Evolutionary conservation across 2,113 vertebrate genomes (phyloP), one percentile per base, ranked within the genome.

Genomic region (Callospermophilus lateralis): DNA sequence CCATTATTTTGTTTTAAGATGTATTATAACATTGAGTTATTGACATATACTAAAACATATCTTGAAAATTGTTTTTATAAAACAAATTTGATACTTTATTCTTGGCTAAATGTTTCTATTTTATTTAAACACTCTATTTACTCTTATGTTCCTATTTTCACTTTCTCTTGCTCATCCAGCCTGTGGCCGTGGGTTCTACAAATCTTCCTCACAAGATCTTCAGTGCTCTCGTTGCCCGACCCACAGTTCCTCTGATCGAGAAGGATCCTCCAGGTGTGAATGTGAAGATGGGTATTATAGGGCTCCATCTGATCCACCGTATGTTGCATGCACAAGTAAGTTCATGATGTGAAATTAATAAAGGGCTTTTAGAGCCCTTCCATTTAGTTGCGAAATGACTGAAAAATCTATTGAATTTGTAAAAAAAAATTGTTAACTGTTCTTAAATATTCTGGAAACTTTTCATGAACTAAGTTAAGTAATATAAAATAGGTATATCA

Each of bases 161-260:
- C 34, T 97, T 97, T 97, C 39, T 97, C 97, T 98, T 97, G 97
- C 67, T 84, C 32, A 65, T 58, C 72, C 98, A 99, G 99, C 99
- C 73, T 99, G 99, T 95, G 99, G 99, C 22, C 99, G 99, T 88
- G 99, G 99, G 76, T 99, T 99, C 99, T 99, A 99, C 99, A 99
- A 99, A 98, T 99, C 99, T 63, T 99, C 99, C 72, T 99, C 99
- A n/a, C 99, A 99, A 99, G 99, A 99, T 98, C 99, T 99, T 28
- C 99, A 99, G 98, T 99, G 99, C 90, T 99, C 99, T 84, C 99
- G 99, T 34, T 99, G 99, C 93, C 99, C 99, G 2, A 99, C 98
- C 48, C 99, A 99, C 98, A 99, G 99, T 98, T 99, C 99, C 98
- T 99, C 99, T 83, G 99, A 99, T 98, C 99, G 98, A 72, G 99